phyloP scores from a whole-genome alignment of 1,140 invertebrate genomes.

The Saccostrea cuccullata region DNA sequence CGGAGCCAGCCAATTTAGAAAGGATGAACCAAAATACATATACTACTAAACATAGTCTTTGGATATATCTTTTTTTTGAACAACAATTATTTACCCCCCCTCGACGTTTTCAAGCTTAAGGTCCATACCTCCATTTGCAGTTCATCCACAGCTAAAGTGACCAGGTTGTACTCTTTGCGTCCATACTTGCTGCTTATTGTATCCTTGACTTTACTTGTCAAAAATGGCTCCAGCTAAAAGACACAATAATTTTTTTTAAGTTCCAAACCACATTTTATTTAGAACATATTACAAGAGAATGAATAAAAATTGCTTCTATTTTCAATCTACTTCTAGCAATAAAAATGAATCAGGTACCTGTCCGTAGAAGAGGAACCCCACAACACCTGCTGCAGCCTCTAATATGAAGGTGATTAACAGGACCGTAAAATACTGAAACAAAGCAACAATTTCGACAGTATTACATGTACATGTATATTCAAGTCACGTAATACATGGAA shows the following conservation, averaged over 20 bases:
- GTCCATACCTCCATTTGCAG: not conserved
- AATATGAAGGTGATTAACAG: conserved; percentile 14
- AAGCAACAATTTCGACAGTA: not conserved
- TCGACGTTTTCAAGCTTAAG: not conserved
- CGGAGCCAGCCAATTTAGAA: no score
- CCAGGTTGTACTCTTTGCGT: not conserved
- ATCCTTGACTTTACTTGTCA: not conserved
- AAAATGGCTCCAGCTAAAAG: not conserved
- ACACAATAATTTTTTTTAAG: not conserved
- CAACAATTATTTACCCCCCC: no score
- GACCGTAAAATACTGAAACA: not conserved
- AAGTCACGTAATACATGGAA: no score
- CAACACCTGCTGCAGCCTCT: conserved; percentile 17
- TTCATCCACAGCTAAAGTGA: not conserved
- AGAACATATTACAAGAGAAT: no score
- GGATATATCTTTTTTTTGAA: no score
- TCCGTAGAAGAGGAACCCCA: conserved; percentile 18
- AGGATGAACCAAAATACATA: no score
- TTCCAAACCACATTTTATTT: not conserved
- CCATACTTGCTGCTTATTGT: not conserved
- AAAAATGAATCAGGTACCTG: not conserved
- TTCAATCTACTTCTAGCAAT: no score
- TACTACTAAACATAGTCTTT: no score
- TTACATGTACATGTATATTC: no score
- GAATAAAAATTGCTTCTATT: no score